Base-by-base conservation (phyloP, 2,888 invertebrate species). In the Macrosiphum euphorbiae region DNA sequence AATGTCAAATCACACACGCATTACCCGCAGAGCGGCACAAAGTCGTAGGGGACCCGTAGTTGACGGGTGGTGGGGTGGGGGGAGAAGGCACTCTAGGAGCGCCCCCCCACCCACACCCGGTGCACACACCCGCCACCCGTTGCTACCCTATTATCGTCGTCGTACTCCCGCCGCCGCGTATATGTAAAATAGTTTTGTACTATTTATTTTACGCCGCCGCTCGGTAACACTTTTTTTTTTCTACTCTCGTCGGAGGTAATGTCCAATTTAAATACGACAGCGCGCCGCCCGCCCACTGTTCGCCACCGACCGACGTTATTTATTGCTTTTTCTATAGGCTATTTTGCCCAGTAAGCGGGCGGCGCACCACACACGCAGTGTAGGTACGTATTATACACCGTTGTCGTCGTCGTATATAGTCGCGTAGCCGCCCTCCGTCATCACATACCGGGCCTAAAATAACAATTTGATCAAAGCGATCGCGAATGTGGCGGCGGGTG, bases 191-290 rank as follows among this genome's bases (percentile, higher is more conserved):
- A 85, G 93, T 90, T 93, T 93, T 90, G 93, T 93, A 93, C 90
- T 93, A 90, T 90, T 93, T 93, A 93, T 93, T 93, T 93, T 85
- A 41, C 86, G 41, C 50, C 78, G 58, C 41, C 86, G 85, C 52
- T 90, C 58, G 44, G 85, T 67, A 90, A 86, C 90, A 67, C 52
- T 90, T 35, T 90, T 90, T 90, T 84, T 89, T 47, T 58, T 44
- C 84, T 84, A 47, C 58, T 88, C 84, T 44, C 58, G 13, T n/a
- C 84, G 90, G 85, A 87, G 94, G 94, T 94, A 94, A 94, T 94
- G 94, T 94, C 94, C 94, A 94, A 94, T 94, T 94, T 94, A 94
- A 94, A 94, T 94, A 94, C 94, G 94, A 94, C 94, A 94, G 90
- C 86, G n/a, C 28, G 50, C 87, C 50, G 35, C 35, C 44, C 91